These are phyloP conservation scores for Sebastes diploproa DNA, from an alignment of 2,797 vertebrate genomes.

Conservation along the genomic window DNA sequence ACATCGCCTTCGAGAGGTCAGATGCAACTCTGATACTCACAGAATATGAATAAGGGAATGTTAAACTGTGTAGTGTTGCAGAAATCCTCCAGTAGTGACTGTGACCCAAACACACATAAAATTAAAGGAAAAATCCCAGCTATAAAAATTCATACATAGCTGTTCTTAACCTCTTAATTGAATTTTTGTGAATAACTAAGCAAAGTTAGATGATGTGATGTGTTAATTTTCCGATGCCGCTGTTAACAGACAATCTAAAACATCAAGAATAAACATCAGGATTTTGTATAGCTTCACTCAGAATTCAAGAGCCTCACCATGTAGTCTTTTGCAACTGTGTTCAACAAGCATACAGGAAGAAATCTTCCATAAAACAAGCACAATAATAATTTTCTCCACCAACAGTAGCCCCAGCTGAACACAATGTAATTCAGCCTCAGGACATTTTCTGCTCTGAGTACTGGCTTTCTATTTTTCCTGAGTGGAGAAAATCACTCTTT, in stretches of 20 bases:
- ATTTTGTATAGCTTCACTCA: neutral
- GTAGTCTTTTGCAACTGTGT: neutral
- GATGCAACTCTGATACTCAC: neutral
- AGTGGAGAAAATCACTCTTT: conserved; percentile 29
- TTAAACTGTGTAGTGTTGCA: neutral
- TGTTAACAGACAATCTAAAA: neutral
- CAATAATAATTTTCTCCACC: neutral
- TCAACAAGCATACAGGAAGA: neutral
- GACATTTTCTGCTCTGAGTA: conserved; percentile 7
- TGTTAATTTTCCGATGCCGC: neutral
- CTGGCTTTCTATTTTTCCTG: neutral
- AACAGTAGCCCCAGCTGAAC: neutral
- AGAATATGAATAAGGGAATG: neutral
- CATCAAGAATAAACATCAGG: neutral
- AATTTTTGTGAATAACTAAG: neutral
- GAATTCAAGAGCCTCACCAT: neutral
- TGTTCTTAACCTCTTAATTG: neutral
- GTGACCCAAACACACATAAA: neutral
- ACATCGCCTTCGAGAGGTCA: conserved; percentile 97
- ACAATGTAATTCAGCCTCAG: conserved; percentile 11
- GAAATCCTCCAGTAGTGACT: neutral
- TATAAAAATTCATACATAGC: neutral
- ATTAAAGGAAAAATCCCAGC: neutral
- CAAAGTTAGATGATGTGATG: neutral
- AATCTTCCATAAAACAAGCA: neutral